These are phyloP conservation scores for Sitta europaea DNA, from an alignment of 2,113 vertebrate species.

Conservation along the genomic window DNA sequence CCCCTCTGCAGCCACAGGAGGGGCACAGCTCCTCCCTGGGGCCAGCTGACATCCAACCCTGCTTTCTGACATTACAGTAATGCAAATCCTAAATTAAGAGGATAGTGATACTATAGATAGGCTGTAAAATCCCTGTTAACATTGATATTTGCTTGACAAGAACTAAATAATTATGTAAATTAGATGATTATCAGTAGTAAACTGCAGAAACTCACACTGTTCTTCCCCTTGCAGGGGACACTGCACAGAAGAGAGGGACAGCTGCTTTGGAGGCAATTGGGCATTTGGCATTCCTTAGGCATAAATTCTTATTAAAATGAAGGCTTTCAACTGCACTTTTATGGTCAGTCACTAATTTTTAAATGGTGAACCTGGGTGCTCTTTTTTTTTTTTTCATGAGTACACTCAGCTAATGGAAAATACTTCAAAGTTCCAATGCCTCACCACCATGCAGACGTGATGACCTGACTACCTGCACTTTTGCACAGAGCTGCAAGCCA, in stretches of 20 bases:
- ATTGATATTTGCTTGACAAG: neutral
- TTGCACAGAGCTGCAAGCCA: neutral
- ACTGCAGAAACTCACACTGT: neutral
- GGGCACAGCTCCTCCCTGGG: neutral
- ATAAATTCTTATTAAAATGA: neutral
- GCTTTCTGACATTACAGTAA: neutral
- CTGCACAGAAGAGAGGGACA: neutral
- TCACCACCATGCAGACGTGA: neutral
- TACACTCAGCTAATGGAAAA: neutral
- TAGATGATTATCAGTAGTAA: neutral
- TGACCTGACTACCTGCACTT: neutral
- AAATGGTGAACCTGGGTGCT: neutral
- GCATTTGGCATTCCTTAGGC: neutral
- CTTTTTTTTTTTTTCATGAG: neutral
- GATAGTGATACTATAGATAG: neutral
- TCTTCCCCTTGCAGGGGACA: neutral
- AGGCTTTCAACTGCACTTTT: neutral
- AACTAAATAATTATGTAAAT: neutral
- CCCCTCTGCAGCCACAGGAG: neutral
- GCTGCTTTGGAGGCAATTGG: neutral
- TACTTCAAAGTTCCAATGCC: neutral
- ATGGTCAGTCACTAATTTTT: neutral
- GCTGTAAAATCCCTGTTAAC: neutral
- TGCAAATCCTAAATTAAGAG: neutral
- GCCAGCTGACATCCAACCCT: neutral